These are phyloP conservation scores for Botia kubotai DNA, from an alignment of 2,797 vertebrate genomes.

Conservation along the genomic window DNA sequence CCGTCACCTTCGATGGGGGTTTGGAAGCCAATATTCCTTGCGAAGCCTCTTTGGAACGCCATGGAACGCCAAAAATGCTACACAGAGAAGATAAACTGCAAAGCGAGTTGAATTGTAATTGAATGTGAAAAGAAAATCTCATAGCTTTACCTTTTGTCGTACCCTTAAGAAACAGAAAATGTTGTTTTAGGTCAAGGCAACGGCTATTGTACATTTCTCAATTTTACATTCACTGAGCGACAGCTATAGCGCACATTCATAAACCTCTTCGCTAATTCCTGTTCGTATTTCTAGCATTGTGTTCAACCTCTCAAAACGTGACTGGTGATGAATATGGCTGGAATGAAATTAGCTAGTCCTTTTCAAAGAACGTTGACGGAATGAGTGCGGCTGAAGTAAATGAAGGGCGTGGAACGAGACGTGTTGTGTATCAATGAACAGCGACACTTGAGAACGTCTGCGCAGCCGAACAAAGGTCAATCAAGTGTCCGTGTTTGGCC, in stretches of 20 bases:
- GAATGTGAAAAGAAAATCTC: not conserved
- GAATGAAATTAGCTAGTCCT: slow-evolving; percentile 39
- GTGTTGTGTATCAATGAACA: slow-evolving; percentile 44
- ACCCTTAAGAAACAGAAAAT: not conserved
- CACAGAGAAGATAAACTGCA: too few relatives aligned
- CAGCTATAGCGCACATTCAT: not conserved
- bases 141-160: not conserved
- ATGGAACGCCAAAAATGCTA: too few relatives aligned
- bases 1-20: not conserved
- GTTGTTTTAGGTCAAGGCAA: not conserved
- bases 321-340: not conserved
- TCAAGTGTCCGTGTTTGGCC: slow-evolving; percentile 26
- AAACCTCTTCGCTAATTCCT: not conserved
- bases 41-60: not conserved
- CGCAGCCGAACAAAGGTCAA: slow-evolving; percentile 42
- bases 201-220: slow-evolving; percentile 3
- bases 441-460: slow-evolving; percentile 17
- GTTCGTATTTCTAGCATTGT: not conserved
- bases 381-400: not conserved
- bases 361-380: slow-evolving; percentile 28
- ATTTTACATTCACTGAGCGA: not conserved
- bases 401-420: slow-evolving; percentile 45
- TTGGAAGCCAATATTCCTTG: not conserved
- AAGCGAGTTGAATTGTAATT: not conserved
- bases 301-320: slow-evolving; percentile 14